Evolutionary conservation across 2,888 invertebrate species (phyloP).

Genomic region (Leistus spinibarbis): DNA sequence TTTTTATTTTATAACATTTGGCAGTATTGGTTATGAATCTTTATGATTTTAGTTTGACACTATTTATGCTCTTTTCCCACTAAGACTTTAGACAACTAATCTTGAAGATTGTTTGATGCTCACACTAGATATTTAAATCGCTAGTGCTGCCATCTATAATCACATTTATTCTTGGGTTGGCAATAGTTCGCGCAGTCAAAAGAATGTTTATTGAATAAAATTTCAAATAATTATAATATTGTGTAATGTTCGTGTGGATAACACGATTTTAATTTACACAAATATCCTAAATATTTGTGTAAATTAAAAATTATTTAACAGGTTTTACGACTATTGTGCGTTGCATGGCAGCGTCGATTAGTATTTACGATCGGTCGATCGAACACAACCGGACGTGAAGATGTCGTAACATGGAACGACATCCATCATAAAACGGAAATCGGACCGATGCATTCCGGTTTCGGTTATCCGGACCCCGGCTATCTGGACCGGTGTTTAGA

Average conservation of each 20-base stretch:
- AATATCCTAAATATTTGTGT: neutral
- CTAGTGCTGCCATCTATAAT: too few species aligned
- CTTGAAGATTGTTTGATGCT: too few species aligned
- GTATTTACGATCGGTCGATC: constrained; percentile 88
- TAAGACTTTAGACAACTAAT: too few species aligned
- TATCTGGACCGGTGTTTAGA: constrained; percentile 72
- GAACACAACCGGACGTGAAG: constrained; percentile 86
- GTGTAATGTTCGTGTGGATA: too few species aligned
- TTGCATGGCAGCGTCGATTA: constrained; percentile 82
- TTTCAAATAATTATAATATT: too few species aligned
- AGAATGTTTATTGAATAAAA: too few species aligned
- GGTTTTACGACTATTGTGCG: constrained; percentile 74
- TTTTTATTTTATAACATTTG: neutral
- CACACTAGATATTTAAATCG: too few species aligned
- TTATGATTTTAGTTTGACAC: too few species aligned
- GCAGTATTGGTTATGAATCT: too few species aligned
- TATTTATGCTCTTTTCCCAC: too few species aligned
- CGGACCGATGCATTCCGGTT: constrained; percentile 60
- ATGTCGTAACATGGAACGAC: constrained; percentile 91
- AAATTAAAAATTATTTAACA: constrained; percentile 47
- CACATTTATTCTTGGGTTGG: too few species aligned
- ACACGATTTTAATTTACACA: neutral
- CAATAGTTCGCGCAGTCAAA: too few species aligned
- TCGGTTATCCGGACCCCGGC: constrained; percentile 77
- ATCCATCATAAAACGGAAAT: constrained; percentile 86